Conservation (phyloP, 1,140 invertebrate species). For the Araneus ventricosus region DNA sequence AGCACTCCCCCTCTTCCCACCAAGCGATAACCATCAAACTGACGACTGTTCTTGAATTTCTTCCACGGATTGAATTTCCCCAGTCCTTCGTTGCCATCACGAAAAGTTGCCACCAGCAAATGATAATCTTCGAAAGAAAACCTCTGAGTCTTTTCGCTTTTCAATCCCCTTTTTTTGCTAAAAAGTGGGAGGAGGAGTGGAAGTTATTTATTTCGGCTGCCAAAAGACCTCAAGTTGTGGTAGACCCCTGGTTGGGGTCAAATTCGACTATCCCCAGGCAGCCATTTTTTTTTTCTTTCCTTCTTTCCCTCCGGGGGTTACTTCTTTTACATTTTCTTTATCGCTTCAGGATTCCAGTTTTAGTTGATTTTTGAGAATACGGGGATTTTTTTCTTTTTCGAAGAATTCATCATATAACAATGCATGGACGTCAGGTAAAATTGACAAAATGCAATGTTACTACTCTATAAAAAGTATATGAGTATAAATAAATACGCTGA, state of each 20-base stretch:
- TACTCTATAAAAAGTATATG: too few relatives aligned
- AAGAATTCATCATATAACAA: too few relatives aligned
- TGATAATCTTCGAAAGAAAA: conserved; percentile 50
- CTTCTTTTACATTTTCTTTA: too few relatives aligned
- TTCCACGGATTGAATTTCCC: conserved; percentile 44
- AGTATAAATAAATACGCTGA: too few relatives aligned
- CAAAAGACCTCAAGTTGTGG: conserved; percentile 19
- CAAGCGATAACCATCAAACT: conserved; percentile 66
- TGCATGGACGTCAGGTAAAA: too few relatives aligned
- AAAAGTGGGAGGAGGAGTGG: not conserved
- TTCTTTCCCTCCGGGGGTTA: not conserved
- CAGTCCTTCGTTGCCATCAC: not conserved
- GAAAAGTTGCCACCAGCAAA: not conserved
- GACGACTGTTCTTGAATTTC: conserved; percentile 58
- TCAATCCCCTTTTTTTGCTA: not conserved
- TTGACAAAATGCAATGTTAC: too few relatives aligned
- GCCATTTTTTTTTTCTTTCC: too few relatives aligned
- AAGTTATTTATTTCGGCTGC: conserved; percentile 52
- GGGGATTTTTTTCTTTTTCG: too few relatives aligned
- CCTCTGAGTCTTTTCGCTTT: not conserved
- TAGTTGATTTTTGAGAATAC: too few relatives aligned
- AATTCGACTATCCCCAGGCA: not conserved
- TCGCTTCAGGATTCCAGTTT: too few relatives aligned
- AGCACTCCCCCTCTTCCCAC: not conserved
- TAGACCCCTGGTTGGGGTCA: conserved; percentile 15